Evolutionary conservation across 2,888 invertebrate genomes (phyloP), one percentile per base, ranked within the genome.

Genomic region (Pristionchus fissidentatus): DNA sequence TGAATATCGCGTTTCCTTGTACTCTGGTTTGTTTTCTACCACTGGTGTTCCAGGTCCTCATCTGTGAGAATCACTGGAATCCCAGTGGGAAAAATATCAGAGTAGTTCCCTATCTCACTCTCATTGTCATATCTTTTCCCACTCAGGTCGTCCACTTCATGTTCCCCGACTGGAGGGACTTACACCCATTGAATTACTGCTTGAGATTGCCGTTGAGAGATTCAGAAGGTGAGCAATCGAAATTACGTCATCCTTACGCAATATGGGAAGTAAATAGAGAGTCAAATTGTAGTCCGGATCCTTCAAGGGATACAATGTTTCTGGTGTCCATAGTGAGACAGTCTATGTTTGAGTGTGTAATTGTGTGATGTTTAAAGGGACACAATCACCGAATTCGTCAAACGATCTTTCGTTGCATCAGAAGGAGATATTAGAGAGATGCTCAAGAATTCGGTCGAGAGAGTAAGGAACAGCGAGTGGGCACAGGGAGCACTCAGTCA

Each of bases 151-250:
- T 35, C 55, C 62, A 29, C 7, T 52, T 29, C 78, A 78, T 29
- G 19, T 78, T 41, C 81, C 81, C 15, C 46, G 60, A 29, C 62
- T 81, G n/a, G 81, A 81, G 29, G 81, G 81, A 81, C 60, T 57
- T n/a, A 22, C 60, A 3, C 81, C 60, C 19, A 32, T 81, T 26
- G 62, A 81, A 38, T 15, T 60, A n/a, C 81, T 81, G 1, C 62
- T 81, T 5, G 62, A 81, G 60, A 81, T 81, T 35, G 81, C 43
- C 19, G 62, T 81, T 15, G 81, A 81, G 62, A 81, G 60, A 46
- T 81, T 81, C 62, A 62, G 46, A 46, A 81, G 81, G 81, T 81
- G 22, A 32, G 26, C 3, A n/a, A 49, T 15, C 13, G 10, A 10
- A 49, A 49, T 19, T 19, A 49, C 10, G 52, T 15, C 52, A 49